phyloP scores from a whole-genome alignment of 2,888 invertebrate species.

The Tenthredo mesomela region DNA sequence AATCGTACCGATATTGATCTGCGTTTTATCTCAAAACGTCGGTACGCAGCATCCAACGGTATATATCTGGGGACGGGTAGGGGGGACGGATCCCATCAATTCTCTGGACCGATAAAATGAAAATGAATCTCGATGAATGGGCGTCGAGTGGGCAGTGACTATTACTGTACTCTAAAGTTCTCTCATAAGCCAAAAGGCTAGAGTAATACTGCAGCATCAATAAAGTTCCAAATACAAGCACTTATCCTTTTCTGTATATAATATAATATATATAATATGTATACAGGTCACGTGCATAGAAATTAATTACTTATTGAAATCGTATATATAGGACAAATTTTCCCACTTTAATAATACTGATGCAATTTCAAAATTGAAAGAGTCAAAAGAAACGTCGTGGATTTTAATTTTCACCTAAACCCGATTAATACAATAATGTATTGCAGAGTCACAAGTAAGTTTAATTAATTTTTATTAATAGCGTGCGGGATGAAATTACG shows the following conservation, averaged over 20 bases:
- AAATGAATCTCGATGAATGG: conserved; percentile 37
- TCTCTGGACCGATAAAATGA: conserved; percentile 38
- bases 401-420: not conserved
- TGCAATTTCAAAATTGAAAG: not conserved
- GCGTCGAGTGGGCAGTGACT: not conserved
- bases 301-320: not conserved
- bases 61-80: not conserved
- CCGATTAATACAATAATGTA: not conserved
- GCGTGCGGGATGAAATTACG: not conserved
- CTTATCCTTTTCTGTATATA: not conserved
- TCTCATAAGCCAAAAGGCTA: not conserved
- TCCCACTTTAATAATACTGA: not conserved
- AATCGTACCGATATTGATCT: conserved; percentile 61
- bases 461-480: conserved; percentile 31
- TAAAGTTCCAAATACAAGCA: not conserved
- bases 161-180: conserved; percentile 8
- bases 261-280: too few relatives aligned
- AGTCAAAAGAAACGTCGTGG: not conserved
- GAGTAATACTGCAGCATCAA: not conserved
- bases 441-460: conserved; percentile 6
- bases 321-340: not conserved
- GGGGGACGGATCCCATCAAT: conserved; percentile 1
- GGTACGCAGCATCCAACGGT: conserved; percentile 51
- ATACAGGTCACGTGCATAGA: not conserved
- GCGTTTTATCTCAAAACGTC: conserved; percentile 60